These are phyloP conservation scores for Apodemus agrarius DNA, from an alignment of 2,797 vertebrate species.

Conservation along the genomic window DNA sequence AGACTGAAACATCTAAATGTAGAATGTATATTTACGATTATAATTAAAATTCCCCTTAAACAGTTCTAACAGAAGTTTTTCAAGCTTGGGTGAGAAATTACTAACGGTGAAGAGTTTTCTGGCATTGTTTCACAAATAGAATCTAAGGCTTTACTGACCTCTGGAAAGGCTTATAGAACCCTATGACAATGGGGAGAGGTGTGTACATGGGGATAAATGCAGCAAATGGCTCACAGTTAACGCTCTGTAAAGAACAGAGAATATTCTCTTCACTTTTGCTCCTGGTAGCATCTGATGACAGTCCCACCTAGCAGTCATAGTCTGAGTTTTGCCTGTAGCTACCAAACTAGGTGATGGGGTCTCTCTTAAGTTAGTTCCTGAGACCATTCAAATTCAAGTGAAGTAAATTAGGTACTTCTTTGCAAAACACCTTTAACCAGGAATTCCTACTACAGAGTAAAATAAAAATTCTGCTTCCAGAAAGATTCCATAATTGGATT, in stretches of 20 bases:
- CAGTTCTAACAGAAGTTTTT: background rate
- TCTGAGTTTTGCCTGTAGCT: background rate
- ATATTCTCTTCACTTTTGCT: background rate
- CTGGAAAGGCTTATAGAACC: background rate
- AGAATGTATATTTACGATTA: background rate
- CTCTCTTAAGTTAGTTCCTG: background rate
- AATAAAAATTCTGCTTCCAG: slow-evolving; percentile 37
- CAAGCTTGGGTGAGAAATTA: background rate
- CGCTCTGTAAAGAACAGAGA: background rate
- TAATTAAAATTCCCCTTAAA: background rate
- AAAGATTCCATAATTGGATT: slow-evolving; percentile 46
- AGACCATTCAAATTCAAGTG: slow-evolving; percentile 53
- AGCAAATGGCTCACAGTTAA: background rate
- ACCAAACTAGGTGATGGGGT: accelerated
- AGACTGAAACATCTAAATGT: background rate
- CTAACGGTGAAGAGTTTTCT: background rate
- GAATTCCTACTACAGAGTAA: slow-evolving; percentile 57
- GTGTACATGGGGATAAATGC: accelerated
- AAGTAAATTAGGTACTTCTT: slow-evolving; percentile 23
- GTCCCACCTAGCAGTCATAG: accelerated
- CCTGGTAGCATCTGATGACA: background rate
- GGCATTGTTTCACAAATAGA: background rate
- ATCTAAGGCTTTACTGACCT: background rate
- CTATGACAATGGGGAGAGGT: accelerated
- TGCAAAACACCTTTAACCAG: slow-evolving; percentile 59